These are phyloP conservation scores for Spatulosminthurus flaviceps DNA, from an alignment of 2,888 invertebrate genomes.

Conservation along the genomic window DNA sequence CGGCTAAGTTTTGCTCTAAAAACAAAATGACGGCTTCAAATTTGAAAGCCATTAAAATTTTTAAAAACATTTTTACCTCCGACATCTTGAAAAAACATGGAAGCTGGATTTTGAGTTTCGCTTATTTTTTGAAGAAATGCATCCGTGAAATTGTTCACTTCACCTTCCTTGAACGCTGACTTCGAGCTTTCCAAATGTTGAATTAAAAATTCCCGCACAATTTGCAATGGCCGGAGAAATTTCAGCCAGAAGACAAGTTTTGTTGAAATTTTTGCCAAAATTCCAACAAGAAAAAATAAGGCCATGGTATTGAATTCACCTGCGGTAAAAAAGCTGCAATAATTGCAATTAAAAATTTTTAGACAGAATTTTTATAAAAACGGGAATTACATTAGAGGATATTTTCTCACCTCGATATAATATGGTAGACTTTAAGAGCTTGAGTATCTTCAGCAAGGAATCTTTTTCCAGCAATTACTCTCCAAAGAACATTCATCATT, in stretches of 20 bases:
- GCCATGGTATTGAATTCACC: neutral
- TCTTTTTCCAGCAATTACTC: neutral
- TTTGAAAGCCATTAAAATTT: neutral
- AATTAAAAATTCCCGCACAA: neutral
- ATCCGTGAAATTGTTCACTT: neutral
- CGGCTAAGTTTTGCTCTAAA: slow-evolving; percentile 3
- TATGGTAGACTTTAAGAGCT: neutral
- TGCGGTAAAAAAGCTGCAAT: neutral
- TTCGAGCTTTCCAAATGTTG: neutral
- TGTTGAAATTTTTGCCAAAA: neutral
- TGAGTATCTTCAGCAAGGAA: neutral
- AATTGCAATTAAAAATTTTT: too few species aligned
- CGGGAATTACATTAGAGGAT: too few species aligned
- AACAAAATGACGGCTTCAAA: neutral
- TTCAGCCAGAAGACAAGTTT: neutral
- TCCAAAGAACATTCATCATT: neutral
- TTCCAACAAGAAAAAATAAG: neutral
- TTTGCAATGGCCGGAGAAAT: neutral
- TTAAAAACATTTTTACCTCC: neutral
- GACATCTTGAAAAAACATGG: neutral
- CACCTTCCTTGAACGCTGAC: neutral
- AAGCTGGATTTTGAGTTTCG: neutral
- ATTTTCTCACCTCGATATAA: neutral
- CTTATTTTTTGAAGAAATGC: neutral
- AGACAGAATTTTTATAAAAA: too few species aligned